Base-by-base conservation (phyloP, 2,888 invertebrate species). In the Agriotes lineatus region DNA sequence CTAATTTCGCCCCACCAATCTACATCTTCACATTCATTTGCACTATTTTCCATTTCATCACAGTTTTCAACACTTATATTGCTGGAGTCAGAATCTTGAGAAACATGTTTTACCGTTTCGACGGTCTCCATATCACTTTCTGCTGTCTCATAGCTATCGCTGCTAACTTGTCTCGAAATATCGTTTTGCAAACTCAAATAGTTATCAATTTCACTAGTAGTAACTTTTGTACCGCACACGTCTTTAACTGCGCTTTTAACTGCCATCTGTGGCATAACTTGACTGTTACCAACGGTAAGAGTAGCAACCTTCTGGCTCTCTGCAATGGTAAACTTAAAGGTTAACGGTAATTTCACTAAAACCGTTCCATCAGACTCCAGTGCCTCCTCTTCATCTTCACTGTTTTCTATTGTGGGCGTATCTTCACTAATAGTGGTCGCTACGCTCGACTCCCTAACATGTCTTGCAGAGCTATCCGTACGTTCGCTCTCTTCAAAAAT, bases 401-500 rank as follows among this genome's bases (percentile, higher is more conserved):
- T 82, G 39, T 84, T 82, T 25, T 86, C 85, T 25, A 75, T 77
- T 52, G 81, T 72, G 76, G 77, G 61, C 9, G 76, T 75, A 42
- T 73, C 77, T 42, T 77, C 79, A 69, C 81, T 83, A 57, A 80
- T 79, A 6, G 77, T 67, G 1, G 79, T 78, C 9, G 75, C 74
- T 12, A 81, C 81, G 70, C 85, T 85, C 5, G 79, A 74, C 64
- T 81, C 81, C 63, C 83, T 73, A 44, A 68, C 60, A 48, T 68
- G 74, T 30, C 74, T 72, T 71, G 82, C 81, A 20, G 82, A 82
- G 9, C 72, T 77, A 54, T 83, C 82, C 18, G 81, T 85, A 72
- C 79, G 81, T 74, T 89, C 89, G 62, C 87, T 87, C 74, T 90
- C 90, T 78, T 90, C 90, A 75, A 85, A 88, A 59, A 90, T 90